These are phyloP conservation scores for Artibeus jamaicensis DNA, from an alignment of 2,797 vertebrate genomes.

Conservation along the genomic window DNA sequence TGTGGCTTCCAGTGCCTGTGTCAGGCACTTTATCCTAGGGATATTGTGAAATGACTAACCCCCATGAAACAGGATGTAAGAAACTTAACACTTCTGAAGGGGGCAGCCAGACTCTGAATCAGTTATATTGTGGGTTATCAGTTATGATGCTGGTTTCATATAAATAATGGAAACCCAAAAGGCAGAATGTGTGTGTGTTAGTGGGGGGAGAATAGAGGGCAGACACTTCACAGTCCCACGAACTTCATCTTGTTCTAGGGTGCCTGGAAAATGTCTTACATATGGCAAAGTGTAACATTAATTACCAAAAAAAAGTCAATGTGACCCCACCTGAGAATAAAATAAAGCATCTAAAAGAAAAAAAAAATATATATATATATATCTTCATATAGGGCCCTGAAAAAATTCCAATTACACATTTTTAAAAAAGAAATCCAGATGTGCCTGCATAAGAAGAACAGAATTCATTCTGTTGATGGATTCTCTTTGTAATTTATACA, in stretches of 20 bases:
- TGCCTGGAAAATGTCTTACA: neutral
- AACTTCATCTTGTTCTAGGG: neutral
- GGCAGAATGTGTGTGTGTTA: neutral
- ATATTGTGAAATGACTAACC: neutral
- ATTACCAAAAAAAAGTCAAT: neutral
- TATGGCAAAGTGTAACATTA: neutral
- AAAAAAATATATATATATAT: neutral
- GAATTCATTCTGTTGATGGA: neutral
- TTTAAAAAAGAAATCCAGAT: neutral
- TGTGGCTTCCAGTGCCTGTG: no score
- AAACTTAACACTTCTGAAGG: constrained; percentile 4
- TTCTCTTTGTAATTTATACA: neutral
- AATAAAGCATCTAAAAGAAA: neutral
- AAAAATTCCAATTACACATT: neutral
- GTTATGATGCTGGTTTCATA: neutral
- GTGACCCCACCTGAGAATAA: neutral
- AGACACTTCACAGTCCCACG: neutral
- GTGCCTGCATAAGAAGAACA: neutral
- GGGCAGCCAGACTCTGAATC: neutral
- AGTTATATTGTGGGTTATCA: neutral
- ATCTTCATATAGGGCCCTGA: neutral
- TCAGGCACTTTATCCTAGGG: constrained; percentile 25
- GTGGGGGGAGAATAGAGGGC: no score
- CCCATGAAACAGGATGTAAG: constrained; percentile 55
- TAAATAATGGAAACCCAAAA: constrained; percentile 13